Evolutionary conservation across 2,797 vertebrate genomes (phyloP).

Genomic region (Geotrypetes seraphini): DNA sequence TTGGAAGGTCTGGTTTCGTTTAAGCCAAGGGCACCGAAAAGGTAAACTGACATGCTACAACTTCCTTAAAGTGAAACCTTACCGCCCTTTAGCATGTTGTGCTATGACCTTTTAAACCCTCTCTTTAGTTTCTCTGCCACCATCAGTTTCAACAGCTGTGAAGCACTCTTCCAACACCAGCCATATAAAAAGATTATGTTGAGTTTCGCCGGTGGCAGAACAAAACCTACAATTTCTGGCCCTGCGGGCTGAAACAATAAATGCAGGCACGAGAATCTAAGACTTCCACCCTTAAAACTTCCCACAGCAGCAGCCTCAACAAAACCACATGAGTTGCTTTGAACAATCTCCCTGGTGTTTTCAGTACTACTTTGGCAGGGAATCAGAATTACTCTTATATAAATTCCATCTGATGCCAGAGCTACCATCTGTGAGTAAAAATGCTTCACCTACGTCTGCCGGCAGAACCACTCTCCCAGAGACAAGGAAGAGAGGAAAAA

Average conservation of each 20-base stretch:
- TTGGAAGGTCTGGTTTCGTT: no score
- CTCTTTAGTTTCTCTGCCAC: no score
- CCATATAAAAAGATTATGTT: slow-evolving; percentile 42
- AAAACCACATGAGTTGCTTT: slow-evolving; percentile 64
- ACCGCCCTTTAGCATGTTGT: slow-evolving; percentile 23
- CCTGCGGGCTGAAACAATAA: slow-evolving; percentile 63
- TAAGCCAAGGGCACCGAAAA: slow-evolving; percentile 25
- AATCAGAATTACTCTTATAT: slow-evolving; percentile 83
- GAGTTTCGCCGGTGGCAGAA: slow-evolving; percentile 59
- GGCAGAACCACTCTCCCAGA: slow-evolving; percentile 70
- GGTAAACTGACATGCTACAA: slow-evolving; percentile 23
- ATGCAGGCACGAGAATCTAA: slow-evolving; percentile 54
- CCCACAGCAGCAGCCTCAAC: slow-evolving; percentile 69
- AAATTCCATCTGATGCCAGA: slow-evolving; percentile 86
- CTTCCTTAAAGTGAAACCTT: slow-evolving; percentile 25
- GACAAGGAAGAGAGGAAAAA: slow-evolving; percentile 49
- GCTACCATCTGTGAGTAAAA: slow-evolving; percentile 78
- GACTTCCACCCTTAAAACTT: slow-evolving; percentile 54
- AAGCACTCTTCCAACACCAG: slow-evolving; percentile 46
- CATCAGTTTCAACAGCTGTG: slow-evolving; percentile 52
- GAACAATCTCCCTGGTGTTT: slow-evolving; percentile 68
- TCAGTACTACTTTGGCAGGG: slow-evolving; percentile 73
- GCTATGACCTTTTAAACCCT: slow-evolving; percentile 48
- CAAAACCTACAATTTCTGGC: slow-evolving; percentile 48
- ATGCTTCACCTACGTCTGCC: slow-evolving; percentile 75